A percentile compares a stretch with the other conserved stretches of the same genome.
Conservation (phyloP, 2,797 vertebrate genomes). For the Coccyzus lansbergi region DNA sequence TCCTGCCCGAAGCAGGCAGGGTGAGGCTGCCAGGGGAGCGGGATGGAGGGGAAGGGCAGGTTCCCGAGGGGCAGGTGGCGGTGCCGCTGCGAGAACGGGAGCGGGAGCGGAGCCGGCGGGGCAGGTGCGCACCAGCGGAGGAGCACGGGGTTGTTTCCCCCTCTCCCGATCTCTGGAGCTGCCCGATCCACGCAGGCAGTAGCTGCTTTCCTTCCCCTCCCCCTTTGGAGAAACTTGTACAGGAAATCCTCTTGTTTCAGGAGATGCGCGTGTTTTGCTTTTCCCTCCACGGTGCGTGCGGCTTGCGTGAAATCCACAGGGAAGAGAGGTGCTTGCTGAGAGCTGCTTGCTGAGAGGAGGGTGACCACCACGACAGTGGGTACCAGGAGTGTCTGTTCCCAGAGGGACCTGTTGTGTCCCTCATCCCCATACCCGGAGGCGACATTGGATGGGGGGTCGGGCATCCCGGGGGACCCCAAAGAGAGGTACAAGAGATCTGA, state of each 20-base stretch:
- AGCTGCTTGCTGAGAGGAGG: background rate
- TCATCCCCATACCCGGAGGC: background rate
- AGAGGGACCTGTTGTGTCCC: background rate
- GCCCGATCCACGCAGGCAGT: background rate
- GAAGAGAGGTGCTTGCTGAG: fast-evolving
- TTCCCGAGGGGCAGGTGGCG: background rate
- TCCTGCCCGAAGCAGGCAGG: background rate
- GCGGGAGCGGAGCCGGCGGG: too few species aligned
- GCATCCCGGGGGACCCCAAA: background rate
- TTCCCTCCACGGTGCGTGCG: too few species aligned
- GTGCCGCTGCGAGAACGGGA: background rate
- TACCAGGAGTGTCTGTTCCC: background rate
- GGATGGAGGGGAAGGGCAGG: background rate
- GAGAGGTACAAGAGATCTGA: background rate
- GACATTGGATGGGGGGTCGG: fast-evolving
- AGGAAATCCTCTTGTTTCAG: background rate
- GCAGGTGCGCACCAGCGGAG: too few species aligned
- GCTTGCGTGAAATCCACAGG: background rate
- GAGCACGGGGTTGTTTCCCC: background rate
- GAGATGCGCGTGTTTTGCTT: background rate
- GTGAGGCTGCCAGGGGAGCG: background rate
- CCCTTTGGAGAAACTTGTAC: background rate
- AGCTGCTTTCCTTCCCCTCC: background rate
- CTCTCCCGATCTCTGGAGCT: background rate
- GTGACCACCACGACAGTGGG: background rate